phyloP scores from a whole-genome alignment of 2,113 vertebrate genomes.

The Pelvicachromis taeniatus region DNA sequence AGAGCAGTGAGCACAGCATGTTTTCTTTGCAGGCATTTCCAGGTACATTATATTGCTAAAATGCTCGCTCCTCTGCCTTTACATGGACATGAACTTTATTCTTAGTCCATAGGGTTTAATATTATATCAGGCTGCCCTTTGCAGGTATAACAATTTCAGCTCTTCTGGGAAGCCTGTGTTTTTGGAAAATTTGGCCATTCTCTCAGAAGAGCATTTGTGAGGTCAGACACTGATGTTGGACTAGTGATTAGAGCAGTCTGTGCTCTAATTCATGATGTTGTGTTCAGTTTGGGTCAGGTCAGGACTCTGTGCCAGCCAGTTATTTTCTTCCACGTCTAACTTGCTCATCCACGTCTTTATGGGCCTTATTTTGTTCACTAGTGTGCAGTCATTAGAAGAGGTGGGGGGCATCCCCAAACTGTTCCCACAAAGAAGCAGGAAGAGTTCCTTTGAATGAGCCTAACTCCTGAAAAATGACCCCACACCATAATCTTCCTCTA shows the following conservation, averaged over 20 bases:
- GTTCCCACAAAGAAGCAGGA: not conserved
- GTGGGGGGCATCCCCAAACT: not conserved
- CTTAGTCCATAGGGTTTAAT: not conserved
- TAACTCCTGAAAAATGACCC: not conserved
- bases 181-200: not conserved
- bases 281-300: not conserved
- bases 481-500: not conserved
- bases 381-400: not conserved
- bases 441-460: not conserved
- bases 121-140: not conserved
- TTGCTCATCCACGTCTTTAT: not conserved
- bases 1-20: not conserved
- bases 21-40: not conserved
- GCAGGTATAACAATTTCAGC: not conserved
- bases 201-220: not conserved
- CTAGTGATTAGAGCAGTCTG: not conserved
- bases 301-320: not conserved
- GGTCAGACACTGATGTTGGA: not conserved
- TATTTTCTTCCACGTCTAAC: not conserved
- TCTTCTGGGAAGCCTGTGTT: not conserved
- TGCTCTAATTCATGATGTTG: not conserved
- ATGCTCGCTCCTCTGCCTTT: not conserved
- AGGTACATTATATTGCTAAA: not conserved
- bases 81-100: not conserved
- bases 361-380: not conserved